phyloP scores from a whole-genome alignment of 2,113 vertebrate genomes.

The Ancistrus triradiatus region DNA sequence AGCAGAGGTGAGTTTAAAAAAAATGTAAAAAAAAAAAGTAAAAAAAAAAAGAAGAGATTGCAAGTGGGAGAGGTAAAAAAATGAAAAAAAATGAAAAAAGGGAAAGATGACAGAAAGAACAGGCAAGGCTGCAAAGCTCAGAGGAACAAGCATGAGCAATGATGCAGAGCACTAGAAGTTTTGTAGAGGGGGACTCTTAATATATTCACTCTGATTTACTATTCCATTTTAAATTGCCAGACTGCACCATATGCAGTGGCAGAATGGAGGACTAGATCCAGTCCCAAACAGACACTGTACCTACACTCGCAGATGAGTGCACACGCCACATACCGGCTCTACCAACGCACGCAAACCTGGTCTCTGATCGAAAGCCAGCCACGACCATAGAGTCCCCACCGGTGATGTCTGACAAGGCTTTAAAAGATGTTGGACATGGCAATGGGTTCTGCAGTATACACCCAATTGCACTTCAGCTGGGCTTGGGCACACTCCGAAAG shows the following conservation, averaged over 20 bases:
- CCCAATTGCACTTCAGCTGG: background rate
- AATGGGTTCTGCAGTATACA: background rate
- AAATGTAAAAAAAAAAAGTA: conserved; percentile 1
- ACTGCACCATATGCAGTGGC: conserved; percentile 16
- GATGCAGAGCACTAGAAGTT: background rate
- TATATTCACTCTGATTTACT: conserved; percentile 38
- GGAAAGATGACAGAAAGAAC: conserved; percentile 28
- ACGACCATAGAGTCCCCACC: background rate
- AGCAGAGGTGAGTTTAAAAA: no score
- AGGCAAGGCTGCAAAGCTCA: background rate
- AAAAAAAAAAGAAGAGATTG: conserved; percentile 5
- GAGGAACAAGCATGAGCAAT: background rate
- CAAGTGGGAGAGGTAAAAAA: conserved; percentile 28
- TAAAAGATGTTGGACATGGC: conserved; percentile 9
- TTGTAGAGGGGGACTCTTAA: background rate
- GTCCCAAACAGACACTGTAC: background rate
- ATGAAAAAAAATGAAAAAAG: conserved; percentile 14
- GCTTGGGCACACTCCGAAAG: background rate
- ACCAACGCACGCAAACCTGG: background rate
- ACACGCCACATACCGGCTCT: background rate
- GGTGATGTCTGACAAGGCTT: background rate
- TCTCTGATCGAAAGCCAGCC: background rate
- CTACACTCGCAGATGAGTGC: background rate
- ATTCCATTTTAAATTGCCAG: conserved; percentile 47
- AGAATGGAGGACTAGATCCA: conserved; percentile 19